Base-by-base conservation (phyloP, 64 coral and sea anemone species). In the Porites lutea region DNA sequence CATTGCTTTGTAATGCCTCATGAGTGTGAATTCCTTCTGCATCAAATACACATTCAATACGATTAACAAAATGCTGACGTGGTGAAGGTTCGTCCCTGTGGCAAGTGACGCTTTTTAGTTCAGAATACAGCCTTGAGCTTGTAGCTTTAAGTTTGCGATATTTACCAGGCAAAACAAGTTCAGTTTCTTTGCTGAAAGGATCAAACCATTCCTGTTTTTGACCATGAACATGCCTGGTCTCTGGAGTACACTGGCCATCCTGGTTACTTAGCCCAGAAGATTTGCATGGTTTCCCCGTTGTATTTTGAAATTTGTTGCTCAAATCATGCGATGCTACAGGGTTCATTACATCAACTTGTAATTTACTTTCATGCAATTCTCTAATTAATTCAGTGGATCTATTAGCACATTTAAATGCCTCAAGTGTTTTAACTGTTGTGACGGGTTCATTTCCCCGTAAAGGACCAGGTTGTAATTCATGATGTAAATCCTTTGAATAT, bases 61-160 rank as follows among this genome's bases (percentile, higher is more conserved):
- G 59, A 13, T 84, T 16, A 13, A 84, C 13, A 69, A 84, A 84
- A 19, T 70, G 61, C 16, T 68, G 62, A 45, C 44, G 68, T 13
- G 45, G 46, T 60, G 7, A 23, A 11, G 81, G n/a, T 15, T 11
- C 52, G 44, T 84, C 81, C 15, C 45, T 19, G 13, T 84, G 69
- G 50, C 69, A 46, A 19, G 59, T 46, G 7, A 69, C 52, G 3
- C 23, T 70, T 20, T 48, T 49, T 8, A 84, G 47, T 69, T 84
- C 81, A 52, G 81, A 84, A 48, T 84, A 84, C 46, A 84, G 62
- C 19, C 63, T 49, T 4, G 19, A 4, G 19, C 62, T 69, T 84
- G 81, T 53, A 68, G 63, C 60, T 20, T 84, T 84, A 48, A 84
- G 63, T 65, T 68, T 84, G 47, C 81, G 81, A 49, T 84, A 84